Evolutionary conservation across 2,113 vertebrate genomes (phyloP), one percentile per base, ranked within the genome.

Genomic region (Mola mola): DNA sequence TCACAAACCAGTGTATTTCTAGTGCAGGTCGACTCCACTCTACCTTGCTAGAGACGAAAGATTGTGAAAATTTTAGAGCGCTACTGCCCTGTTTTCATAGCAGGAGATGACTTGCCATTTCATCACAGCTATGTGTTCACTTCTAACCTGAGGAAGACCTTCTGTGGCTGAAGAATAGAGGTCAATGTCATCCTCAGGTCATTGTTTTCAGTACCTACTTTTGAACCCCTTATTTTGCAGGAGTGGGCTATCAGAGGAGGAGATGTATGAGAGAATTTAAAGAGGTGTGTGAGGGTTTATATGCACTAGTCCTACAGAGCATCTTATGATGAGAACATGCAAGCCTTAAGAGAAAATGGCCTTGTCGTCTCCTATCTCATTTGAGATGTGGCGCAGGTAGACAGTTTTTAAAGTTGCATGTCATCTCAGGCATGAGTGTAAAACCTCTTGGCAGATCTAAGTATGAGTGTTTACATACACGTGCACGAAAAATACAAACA

Each of bases 381-480:
- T 75, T 83, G 51, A 82, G 76, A 84, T 69, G 68, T 55, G 34
- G 53, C 12, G 48, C 67, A 55, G 53, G 56, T 63, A 6, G 80
- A 79, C 75, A 64, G 64, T 61, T 81, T 75, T 84, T 78, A 69
- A 83, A 84, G 77, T 70, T 82, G 77, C 63, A 84, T 78, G 75
- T 34, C 57, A 52, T 71, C 40, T 66, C 25, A 8, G 53, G 17
- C 36, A 74, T 65, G 43, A 71, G 47, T 9, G 34, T 1, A 58
- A 64, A 78, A 48, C 44, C 71, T 79, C 77, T 71, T 64, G 66
- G 34, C 33, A 52, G 34, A 34, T 24, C 36, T 17, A 11, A 17
- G 16, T 48, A 17, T 10, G 29, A 7, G 3, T 8, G 29, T 31
- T 31, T 17, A 40, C 33, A 17, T 20, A 15, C 46, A n/a, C 12